phyloP scores from a whole-genome alignment of 2,797 vertebrate species.

The Paedocypris micromegethes region DNA sequence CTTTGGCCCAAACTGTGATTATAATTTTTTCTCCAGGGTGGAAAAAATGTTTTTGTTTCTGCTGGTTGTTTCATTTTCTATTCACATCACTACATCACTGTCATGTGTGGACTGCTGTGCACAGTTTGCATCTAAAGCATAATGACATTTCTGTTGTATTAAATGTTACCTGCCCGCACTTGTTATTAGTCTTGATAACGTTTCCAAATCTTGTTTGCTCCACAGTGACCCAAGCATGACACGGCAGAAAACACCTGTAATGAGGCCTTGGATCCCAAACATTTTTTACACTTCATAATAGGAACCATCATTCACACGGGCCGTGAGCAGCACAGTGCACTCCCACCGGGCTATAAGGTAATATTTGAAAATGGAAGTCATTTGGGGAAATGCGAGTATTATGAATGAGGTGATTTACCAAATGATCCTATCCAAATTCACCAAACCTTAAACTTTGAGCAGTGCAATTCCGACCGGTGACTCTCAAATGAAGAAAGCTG shows the following conservation, averaged over 20 bases:
- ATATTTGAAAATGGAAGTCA: slow-evolving; percentile 56
- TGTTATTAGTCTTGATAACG: slow-evolving; percentile 45
- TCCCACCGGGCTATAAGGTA: slow-evolving; percentile 34
- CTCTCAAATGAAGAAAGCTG: not conserved
- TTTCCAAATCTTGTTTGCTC: slow-evolving; percentile 40
- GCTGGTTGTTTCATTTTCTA: slow-evolving; percentile 9
- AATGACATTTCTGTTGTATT: slow-evolving; percentile 37
- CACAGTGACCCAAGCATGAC: slow-evolving; percentile 21
- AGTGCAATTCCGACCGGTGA: not conserved
- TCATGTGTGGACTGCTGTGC: not conserved
- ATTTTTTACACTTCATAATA: slow-evolving; percentile 52
- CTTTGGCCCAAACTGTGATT: slow-evolving; percentile 29
- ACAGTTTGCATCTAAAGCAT: slow-evolving; percentile 14
- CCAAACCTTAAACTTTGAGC: slow-evolving; percentile 19
- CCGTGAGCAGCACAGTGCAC: slow-evolving; percentile 25
- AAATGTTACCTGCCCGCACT: slow-evolving; percentile 33
- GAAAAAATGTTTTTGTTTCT: slow-evolving; percentile 18
- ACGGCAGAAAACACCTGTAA: slow-evolving; percentile 53
- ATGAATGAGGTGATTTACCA: slow-evolving; percentile 44
- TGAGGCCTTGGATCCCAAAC: slow-evolving; percentile 51
- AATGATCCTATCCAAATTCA: slow-evolving; percentile 30
- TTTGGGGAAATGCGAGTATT: slow-evolving; percentile 49
- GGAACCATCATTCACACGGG: slow-evolving; percentile 51
- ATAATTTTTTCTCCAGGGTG: slow-evolving; percentile 18
- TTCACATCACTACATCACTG: slow-evolving; percentile 32